Base-by-base conservation (phyloP, 2,113 vertebrate genomes). In the Sebastes fasciatus region DNA sequence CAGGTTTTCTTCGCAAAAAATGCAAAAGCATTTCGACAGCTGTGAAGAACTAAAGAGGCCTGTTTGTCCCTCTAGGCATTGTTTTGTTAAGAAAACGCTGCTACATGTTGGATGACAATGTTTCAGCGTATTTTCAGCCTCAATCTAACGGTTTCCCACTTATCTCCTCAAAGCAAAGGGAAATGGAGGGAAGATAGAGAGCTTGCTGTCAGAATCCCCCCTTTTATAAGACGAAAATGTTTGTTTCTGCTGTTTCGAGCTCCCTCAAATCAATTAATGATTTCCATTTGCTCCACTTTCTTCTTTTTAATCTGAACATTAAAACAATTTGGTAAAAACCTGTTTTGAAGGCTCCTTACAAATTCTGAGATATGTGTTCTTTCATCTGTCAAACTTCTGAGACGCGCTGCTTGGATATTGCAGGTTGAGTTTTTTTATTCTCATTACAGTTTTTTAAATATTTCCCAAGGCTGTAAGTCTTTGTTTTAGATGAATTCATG, bases 331-430 rank as follows among this genome's bases (percentile, higher is more conserved):
- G 79, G 68, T 89, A 88, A 90, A 91, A 91, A 74, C 51, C 73
- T 23, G 84, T 92, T 88, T 90, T 94, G 82, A 95, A 94, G 78
- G 65, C 87, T 82, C 80, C 64, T 77, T 90, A 85, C 74, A 92
- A 91, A 90, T 86, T 89, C 62, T 11, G 55, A 88, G 87, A 93
- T 90, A 77, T 52, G 66, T 48, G 13, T 65, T 69, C 89, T 95
- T 95, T 94, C 91, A 94, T 93, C 92, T 89, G 77, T 87, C 91
- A 80, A 89, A 90, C 88, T 92, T 89, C 89, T 92, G 83, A 90
- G 86, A 90, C 76, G 10, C 11, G n/a, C 46, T 34, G 84, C 83
- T 57, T 7, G 78, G 88, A 91, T 91, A 86, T 74, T 52, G 71
- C 89, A 90, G 80, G 90, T 91, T 91, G 69, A 82, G 89, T 73